Base-by-base conservation (phyloP, 1,140 invertebrate genomes). In the Diploscapter pachys region DNA sequence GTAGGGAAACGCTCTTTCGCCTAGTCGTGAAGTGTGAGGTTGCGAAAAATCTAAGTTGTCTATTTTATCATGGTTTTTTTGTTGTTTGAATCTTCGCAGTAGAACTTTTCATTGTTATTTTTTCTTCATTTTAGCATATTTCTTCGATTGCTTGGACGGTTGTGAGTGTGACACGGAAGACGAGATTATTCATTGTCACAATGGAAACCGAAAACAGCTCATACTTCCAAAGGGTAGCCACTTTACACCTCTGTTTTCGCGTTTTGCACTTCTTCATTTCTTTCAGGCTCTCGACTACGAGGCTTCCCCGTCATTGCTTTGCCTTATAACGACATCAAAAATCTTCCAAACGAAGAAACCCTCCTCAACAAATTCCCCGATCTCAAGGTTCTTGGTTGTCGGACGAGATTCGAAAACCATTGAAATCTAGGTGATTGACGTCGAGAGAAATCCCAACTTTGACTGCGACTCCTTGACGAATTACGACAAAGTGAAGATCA, bases 311-410 rank as follows among this genome's bases (percentile, higher is more conserved):
- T 77, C 31, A 78, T 78, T 50, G 77, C 64, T 5, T 4, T 78
- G 48, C 75, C 74, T 6, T 71, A 70, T 54, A 78, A 78, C 75
- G 77, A 78, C 3, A 67, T 78, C n/a, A 62, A 48, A 3, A 65
- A n/a, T 31, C 73, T 78, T 61, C 77, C 77, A 9, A 63, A 67
- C 48, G 77, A 78, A 65, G 75, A 73, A 31, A 66, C 71, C n/a
- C 70, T 78, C 52, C 11, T 78, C 49, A 71, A 80, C 8, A 78
- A 78, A 56, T 78, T 78, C 77, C 77, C 77, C 6, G 73, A 78
- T 57, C 61, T 78, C 31, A 67, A 72, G 64, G 77, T 78, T 59
- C 31, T 0, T 5, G 63, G n/a, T 64, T 53, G 3, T 65, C 52
- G 13, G 52, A 67, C 62, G 54, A 8, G 31, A 8, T 3, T 11